These are phyloP conservation scores for Brachycybe producta DNA, from an alignment of 2,888 invertebrate species.

Conservation along the genomic window DNA sequence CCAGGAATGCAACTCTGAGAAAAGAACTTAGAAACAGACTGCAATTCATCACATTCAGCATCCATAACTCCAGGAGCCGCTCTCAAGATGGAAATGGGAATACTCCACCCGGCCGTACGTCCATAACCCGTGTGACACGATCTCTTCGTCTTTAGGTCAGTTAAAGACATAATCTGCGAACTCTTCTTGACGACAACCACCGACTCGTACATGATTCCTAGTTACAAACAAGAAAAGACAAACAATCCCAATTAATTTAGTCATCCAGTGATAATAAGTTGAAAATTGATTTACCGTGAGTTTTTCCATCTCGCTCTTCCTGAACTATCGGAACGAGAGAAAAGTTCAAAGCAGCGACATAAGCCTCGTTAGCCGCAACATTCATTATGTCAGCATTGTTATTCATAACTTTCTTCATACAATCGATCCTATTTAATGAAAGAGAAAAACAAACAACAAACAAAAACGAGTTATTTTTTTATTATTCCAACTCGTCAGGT, in stretches of 20 bases:
- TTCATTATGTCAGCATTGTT: constrained; percentile 14
- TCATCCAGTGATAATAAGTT: not conserved
- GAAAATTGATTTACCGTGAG: not conserved
- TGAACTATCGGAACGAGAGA: not conserved
- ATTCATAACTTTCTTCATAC: constrained; percentile 14
- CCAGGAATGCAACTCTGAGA: constrained; percentile 74
- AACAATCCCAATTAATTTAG: not conserved
- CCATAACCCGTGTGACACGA: constrained; percentile 71
- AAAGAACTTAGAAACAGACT: constrained; percentile 66
- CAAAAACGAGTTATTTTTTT: not conserved
- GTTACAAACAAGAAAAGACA: not conserved
- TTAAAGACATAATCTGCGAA: constrained; percentile 44
- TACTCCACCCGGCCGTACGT: constrained; percentile 44
- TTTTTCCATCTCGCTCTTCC: constrained; percentile 1
- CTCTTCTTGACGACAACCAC: constrained; percentile 53
- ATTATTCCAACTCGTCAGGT: too few relatives aligned
- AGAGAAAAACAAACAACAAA: not conserved
- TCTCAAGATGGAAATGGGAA: constrained; percentile 32
- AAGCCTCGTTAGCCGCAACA: constrained; percentile 17
- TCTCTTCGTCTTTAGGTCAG: constrained; percentile 53
- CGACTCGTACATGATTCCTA: constrained; percentile 17
- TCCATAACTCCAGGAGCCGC: constrained; percentile 12
- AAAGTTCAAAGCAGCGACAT: constrained; percentile 10
- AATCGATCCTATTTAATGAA: constrained; percentile 13
- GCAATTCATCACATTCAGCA: constrained; percentile 47